These are phyloP conservation scores for Petrocephalus sullivani DNA, from an alignment of 2,797 vertebrate species.

Conservation along the genomic window DNA sequence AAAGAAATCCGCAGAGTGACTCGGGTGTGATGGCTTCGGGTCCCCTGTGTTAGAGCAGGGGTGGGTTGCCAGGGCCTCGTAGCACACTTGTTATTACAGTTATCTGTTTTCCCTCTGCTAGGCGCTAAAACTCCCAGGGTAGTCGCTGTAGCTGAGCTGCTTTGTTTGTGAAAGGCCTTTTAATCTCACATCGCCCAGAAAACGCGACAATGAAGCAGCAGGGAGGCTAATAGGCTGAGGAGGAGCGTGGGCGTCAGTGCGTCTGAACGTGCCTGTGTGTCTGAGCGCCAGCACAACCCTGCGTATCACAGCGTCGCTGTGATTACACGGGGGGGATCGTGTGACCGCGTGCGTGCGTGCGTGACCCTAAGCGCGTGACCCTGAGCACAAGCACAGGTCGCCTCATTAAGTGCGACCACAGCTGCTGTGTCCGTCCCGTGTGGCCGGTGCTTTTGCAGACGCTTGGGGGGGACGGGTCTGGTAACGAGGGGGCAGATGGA, in stretches of 20 bases:
- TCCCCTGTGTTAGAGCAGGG: neutral
- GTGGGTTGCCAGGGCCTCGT: neutral
- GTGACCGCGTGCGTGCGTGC: neutral
- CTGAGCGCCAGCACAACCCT: neutral
- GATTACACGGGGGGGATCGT: neutral
- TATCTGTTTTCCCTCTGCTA: neutral
- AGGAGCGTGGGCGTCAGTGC: neutral
- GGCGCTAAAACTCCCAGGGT: neutral
- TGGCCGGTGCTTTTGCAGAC: neutral
- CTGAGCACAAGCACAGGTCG: constrained; percentile 17
- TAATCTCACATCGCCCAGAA: neutral
- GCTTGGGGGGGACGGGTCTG: neutral
- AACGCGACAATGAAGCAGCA: neutral
- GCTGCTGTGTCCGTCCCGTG: neutral
- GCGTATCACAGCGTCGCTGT: neutral
- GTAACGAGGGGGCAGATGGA: neutral
- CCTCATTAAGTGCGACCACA: constrained; percentile 40
- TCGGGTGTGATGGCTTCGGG: neutral
- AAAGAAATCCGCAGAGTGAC: neutral
- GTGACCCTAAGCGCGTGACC: neutral
- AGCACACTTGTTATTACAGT: neutral
- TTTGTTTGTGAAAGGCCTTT: neutral
- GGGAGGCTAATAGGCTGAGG: neutral
- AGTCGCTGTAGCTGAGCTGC: neutral
- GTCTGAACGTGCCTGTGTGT: neutral